Conservation (phyloP, 2,113 vertebrate genomes). For the Chitala chitala region DNA sequence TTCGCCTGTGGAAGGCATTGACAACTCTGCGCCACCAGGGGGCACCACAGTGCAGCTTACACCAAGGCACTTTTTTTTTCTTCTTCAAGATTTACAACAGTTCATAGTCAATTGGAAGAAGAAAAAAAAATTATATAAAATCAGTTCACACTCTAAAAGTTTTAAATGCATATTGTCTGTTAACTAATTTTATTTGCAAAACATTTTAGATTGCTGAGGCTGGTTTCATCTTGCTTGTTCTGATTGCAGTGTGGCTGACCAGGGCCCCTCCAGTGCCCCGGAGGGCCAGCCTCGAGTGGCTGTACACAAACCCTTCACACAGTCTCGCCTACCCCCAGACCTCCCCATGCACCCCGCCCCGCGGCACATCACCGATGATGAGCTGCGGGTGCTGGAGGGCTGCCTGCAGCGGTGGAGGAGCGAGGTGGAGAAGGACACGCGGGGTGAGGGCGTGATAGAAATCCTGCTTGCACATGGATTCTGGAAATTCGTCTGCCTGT, state of each 20-base stretch:
- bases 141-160: too few relatives aligned
- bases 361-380: conserved; percentile 88
- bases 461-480: too few relatives aligned
- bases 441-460: conserved; percentile 74
- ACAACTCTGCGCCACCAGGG: conserved; percentile 34
- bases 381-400: conserved; percentile 84
- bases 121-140: too few relatives aligned
- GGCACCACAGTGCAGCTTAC: conserved; percentile 6
- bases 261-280: conserved; percentile 60
- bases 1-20: conserved; percentile 84
- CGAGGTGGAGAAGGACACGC: conserved; percentile 94
- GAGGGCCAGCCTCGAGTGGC: conserved; percentile 77
- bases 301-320: conserved; percentile 94
- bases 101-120: too few relatives aligned
- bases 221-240: too few relatives aligned
- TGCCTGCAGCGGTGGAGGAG: conserved; percentile 97
- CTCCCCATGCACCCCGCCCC: conserved; percentile 95
- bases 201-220: too few relatives aligned
- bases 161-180: too few relatives aligned
- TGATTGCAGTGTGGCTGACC: conserved; percentile 72
- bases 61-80: not conserved
- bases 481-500: conserved; percentile 29
- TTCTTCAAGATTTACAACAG: too few relatives aligned
- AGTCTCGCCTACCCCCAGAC: conserved; percentile 88
- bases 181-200: too few relatives aligned